Base-by-base conservation (phyloP, 2,888 invertebrate species). In the Leucozona laternaria region DNA sequence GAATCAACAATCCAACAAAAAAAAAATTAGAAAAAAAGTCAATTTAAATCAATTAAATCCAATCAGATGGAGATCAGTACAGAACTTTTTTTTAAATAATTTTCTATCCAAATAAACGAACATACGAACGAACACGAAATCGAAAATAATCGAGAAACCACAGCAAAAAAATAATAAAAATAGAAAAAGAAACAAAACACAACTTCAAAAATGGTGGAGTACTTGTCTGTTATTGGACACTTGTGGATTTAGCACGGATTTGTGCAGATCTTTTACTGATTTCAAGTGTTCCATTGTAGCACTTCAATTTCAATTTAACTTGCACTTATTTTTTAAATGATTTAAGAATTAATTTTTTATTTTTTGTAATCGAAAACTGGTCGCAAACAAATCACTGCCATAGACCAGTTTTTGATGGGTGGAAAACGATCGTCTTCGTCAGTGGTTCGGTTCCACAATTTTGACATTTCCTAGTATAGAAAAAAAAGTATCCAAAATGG, bases 141-240 rank as follows among this genome's bases (percentile, higher is more conserved):
- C 68, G 53, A 22, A 20, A 37, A 68, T 68, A 11, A 68, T 53
- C 68, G 68, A 53, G 37, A 43, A 71, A 40, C 62, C 34, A 60
- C 64, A 77, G 68, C 37, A 71, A 40, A 73, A 70, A 66, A n/a
- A 55, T 64, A 31, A 48, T 45, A 55, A 73, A 31, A 62, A 50
- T 62, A 45, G 34, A 76, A 71, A 57, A 68, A 76, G 58, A 43
- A 64, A 76, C 64, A 57, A 75, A 82, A 86, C 83, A 86, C 79
- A 78, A 87, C 82, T 83, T 87, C 75, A 83, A 87, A 87, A 87
- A 87, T 87, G 87, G 87, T 87, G 87, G 87, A 86, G 86, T 83
- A 83, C 83, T 83, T 60, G 78, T 86, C 75, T 75, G 70, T 86
- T 62, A 70, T 71, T 50, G 28, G 75, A 86, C 86, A 86, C 86